A percentile compares a stretch with the other conserved stretches of the same genome.
Conservation (phyloP, 2,113 vertebrate genomes). For the Aldabrachelys gigantea region DNA sequence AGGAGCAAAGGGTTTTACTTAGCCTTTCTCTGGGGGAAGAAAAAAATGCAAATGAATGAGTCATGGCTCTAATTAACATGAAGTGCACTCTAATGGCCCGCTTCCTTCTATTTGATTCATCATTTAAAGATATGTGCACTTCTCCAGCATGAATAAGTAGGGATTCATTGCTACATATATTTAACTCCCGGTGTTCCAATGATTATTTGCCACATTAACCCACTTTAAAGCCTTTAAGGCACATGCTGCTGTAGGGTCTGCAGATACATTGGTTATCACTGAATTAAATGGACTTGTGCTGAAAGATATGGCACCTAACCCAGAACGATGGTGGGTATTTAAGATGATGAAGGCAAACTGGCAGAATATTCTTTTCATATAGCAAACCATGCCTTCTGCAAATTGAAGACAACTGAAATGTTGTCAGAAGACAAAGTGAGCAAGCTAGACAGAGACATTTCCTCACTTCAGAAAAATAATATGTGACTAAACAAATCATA, state of each 20-base stretch:
- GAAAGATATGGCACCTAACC: background rate
- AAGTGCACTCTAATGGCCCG: slow-evolving; percentile 33
- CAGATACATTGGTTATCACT: background rate
- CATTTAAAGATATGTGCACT: slow-evolving; percentile 10
- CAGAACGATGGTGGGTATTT: background rate
- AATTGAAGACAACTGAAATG: background rate
- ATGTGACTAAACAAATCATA: background rate
- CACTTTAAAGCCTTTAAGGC: background rate
- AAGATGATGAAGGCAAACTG: background rate
- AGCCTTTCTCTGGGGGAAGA: slow-evolving; percentile 5
- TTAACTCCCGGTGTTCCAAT: background rate
- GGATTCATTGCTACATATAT: background rate
- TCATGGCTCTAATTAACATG: slow-evolving; percentile 64
- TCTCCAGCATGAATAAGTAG: slow-evolving; percentile 47
- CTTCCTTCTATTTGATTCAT: slow-evolving; percentile 45
- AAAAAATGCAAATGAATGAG: slow-evolving; percentile 57
- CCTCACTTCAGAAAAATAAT: background rate
- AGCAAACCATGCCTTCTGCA: background rate
- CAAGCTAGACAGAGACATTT: background rate
- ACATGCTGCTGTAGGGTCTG: background rate
- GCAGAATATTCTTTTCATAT: background rate
- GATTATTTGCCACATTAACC: slow-evolving; percentile 5
- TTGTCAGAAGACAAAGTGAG: background rate
- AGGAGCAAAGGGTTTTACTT: slow-evolving; percentile 23
- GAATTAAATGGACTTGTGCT: background rate